phyloP scores from a whole-genome alignment of 2,113 vertebrate species.

The Donacobius atricapilla region DNA sequence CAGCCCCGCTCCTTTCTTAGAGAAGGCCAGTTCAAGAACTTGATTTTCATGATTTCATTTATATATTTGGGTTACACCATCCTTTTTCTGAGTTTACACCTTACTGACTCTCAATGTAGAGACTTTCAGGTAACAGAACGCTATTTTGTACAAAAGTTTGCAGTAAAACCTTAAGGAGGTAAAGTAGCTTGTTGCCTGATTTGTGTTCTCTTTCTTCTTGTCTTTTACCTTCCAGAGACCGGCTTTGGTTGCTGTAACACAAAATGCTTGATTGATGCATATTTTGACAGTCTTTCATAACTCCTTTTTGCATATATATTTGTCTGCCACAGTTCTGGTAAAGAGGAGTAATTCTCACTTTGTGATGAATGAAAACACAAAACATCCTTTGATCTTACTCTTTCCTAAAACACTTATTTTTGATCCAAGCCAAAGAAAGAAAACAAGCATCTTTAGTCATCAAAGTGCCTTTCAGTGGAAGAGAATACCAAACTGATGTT shows the following conservation, averaged over 20 bases:
- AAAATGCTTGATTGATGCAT: background rate
- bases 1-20: background rate
- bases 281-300: constrained; percentile 10
- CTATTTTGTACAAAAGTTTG: background rate
- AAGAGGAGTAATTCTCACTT: background rate
- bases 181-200: background rate
- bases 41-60: background rate
- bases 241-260: background rate
- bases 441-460: background rate
- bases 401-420: background rate
- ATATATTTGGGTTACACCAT: background rate
- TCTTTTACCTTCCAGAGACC: background rate
- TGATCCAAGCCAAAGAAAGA: background rate
- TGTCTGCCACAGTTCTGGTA: background rate
- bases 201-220: background rate
- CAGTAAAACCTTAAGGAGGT: background rate
- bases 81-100: background rate
- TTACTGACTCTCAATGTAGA: background rate
- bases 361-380: background rate
- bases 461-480: background rate
- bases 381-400: constrained; percentile 21
- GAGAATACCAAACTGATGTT: background rate
- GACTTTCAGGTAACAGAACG: background rate
- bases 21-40: background rate
- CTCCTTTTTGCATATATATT: background rate